Base-by-base conservation (phyloP, 1,140 invertebrate species). In the Apis florea region DNA sequence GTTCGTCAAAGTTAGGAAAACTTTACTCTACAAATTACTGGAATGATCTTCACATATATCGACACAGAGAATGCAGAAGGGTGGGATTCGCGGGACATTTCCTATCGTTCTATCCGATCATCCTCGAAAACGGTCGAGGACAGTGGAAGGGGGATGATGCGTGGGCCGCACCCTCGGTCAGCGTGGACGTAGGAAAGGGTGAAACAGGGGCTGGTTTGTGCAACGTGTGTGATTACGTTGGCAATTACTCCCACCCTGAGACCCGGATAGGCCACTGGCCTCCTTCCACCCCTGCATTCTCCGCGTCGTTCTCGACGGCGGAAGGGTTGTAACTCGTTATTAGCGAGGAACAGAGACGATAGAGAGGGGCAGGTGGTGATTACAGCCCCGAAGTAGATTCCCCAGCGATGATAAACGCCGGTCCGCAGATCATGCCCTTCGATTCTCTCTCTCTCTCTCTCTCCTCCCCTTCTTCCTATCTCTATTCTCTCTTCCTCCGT, bases 261-360 rank as follows among this genome's bases (percentile, higher is more conserved):
- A 21, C 79, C 83, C 64, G 76, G 79, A 83, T 67, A 79, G 71
- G 66, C 72, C 54, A 66, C 66, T 69, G 64, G 54, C 58, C 74
- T 75, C 59, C 24, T 79, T 80, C 86, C 67, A 70, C 53, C 63
- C 82, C 13, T 49, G 54, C 73, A 70, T 85, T 83, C 69, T 66
- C 67, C 56, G 54, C 69, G 73, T 80, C 76, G 78, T 63, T 81
- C 85, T 85, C 79, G 75, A 75, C 85, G 80, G 85, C 83, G 87
- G 85, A 88, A 91, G 91, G 90, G 90, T 89, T 92, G 90, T 89
- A 92, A 93, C 90, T 93, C 90, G 88, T 92, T 92, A 92, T 93
- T 93, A 92, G 89, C 87, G 85, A 90, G 83, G 87, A 84, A 88
- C 75, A 79, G 88, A 81, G 82, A 83, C 77, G 66, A 54, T 49